Evolutionary conservation across 2,113 vertebrate species (phyloP), one percentile per base, ranked within the genome.

Genomic region (Hyperopisus bebe): DNA sequence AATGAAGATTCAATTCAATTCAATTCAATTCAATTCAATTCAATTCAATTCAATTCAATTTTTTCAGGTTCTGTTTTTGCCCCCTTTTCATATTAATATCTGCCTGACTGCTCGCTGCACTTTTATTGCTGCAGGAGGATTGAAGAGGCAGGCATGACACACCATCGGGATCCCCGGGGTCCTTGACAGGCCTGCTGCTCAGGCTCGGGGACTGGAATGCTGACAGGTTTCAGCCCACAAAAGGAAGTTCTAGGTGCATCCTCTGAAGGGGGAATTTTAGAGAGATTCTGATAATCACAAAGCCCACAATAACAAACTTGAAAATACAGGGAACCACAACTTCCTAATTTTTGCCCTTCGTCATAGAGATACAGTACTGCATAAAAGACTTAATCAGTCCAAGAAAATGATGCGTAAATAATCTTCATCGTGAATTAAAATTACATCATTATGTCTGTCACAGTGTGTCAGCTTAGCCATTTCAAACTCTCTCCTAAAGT

Each of bases 241-340:
- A 84, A 85, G 21, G 83, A 27, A n/a, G 17, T 42, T 62, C 39
- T 39, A 39, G 15, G 87, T 44, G 83, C 4, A 50, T 44, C 83
- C n/a, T 10, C 42, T 47, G 24, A 85, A 47, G 13, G 46, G 24
- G 19, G 44, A 1, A 27, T 85, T 85, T 85, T 50, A 84, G 7
- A 31, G 85, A 51, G 47, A 77, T 77, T 77, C 15, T 77, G 31
- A 77, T 77, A 13, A 39, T 77, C 70, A 39, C 31, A 77, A 35
- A 9, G 70, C 4, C 15, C 62, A 66, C 27, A 66, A 66, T 11
- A 31, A 27, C 62, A 66, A 66, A n/a, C 58, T 10, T 66, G 58
- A 66, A 66, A 66, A 11, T 24, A 39, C 27, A 24, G 91, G 92
- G 93, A 93, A 90, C 91, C 93, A 88, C 42, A 42, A 10, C 10